Conservation (phyloP, 2,113 vertebrate genomes). For the Arvicanthis niloticus region DNA sequence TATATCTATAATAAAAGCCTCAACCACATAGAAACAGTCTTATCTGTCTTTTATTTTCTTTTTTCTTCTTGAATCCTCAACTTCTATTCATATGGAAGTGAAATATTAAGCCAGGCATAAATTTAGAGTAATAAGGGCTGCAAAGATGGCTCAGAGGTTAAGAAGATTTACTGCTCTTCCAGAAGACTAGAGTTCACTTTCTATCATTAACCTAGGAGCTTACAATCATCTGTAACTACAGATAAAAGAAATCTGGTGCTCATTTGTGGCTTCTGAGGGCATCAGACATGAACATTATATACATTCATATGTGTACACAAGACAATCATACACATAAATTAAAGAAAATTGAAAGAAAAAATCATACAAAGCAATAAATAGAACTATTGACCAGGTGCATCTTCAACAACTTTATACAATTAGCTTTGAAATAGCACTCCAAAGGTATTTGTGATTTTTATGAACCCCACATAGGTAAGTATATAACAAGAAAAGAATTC, state of each 20-base stretch:
- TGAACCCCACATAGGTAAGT: neutral
- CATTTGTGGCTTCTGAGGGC: neutral
- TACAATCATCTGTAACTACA: neutral
- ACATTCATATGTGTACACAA: neutral
- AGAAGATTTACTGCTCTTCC: neutral
- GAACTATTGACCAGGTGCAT: neutral
- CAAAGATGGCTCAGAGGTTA: neutral
- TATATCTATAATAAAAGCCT: neutral
- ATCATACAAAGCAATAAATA: neutral
- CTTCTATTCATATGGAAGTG: slow-evolving; percentile 57
- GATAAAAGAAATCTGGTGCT: neutral
- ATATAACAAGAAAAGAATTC: neutral
- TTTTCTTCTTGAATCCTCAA: neutral
- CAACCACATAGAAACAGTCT: neutral
- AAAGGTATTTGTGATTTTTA: neutral
- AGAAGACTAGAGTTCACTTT: neutral
- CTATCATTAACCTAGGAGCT: neutral
- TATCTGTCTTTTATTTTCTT: neutral
- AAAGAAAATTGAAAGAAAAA: neutral
- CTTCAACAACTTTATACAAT: slow-evolving; percentile 50
- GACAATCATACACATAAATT: neutral
- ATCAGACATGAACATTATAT: neutral
- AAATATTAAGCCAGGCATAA: slow-evolving; percentile 49
- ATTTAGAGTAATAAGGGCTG: slow-evolving; percentile 34
- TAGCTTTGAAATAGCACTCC: neutral